phyloP scores from a whole-genome alignment of 2,113 vertebrate genomes.

The Macquaria australasica region DNA sequence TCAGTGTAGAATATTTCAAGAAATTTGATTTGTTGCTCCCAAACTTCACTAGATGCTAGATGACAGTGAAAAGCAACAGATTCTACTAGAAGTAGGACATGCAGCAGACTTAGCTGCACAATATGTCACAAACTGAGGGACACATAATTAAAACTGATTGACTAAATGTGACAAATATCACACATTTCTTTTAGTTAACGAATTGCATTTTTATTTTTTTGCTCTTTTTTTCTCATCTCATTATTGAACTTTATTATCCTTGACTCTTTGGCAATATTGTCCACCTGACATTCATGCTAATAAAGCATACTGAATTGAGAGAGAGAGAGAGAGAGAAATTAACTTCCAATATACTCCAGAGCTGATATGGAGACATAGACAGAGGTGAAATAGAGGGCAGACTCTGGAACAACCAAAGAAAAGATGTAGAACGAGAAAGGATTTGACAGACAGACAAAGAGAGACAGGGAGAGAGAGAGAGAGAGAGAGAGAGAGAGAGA shows the following conservation, averaged over 20 bases:
- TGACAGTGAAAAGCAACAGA: not conserved
- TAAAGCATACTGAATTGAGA: not conserved
- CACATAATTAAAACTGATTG: too few species aligned
- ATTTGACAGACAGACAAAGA: constrained; percentile 49
- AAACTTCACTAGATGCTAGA: not conserved
- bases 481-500: not conserved
- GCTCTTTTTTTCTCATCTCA: too few species aligned
- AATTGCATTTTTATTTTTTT: too few species aligned
- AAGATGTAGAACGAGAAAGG: constrained; percentile 23
- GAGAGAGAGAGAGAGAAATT: not conserved
- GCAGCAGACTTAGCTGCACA: too few species aligned
- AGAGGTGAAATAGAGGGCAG: constrained; percentile 54
- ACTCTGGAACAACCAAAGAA: constrained; percentile 28
- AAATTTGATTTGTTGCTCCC: not conserved
- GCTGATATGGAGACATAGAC: constrained; percentile 1
- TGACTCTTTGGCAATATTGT: too few species aligned
- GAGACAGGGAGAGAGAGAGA: not conserved
- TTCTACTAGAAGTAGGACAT: not conserved
- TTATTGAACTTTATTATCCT: too few species aligned
- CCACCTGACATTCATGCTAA: too few species aligned
- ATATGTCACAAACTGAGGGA: too few species aligned
- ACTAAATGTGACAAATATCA: too few species aligned
- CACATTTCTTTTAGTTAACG: too few species aligned
- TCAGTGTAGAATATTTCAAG: not conserved
- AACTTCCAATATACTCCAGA: not conserved